These are phyloP conservation scores for Canis aureus DNA, from an alignment of 2,113 vertebrate species.

Conservation along the genomic window DNA sequence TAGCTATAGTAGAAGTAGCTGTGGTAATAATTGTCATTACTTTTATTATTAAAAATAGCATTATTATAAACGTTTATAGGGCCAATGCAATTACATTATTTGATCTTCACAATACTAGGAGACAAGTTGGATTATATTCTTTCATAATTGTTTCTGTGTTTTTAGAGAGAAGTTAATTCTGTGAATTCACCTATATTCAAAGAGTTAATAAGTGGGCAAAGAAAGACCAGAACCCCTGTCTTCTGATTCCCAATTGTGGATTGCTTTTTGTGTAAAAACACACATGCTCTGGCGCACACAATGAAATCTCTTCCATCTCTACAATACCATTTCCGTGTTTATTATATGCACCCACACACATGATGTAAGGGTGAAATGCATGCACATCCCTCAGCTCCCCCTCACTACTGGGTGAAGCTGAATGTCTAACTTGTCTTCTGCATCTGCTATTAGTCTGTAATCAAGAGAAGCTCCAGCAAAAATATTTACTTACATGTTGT, in stretches of 20 bases:
- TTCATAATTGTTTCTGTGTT: background rate
- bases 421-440: background rate
- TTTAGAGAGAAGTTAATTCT: background rate
- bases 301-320: background rate
- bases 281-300: background rate
- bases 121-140: background rate
- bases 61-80: background rate
- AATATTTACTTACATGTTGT: background rate
- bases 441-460: background rate
- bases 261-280: background rate
- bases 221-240: background rate
- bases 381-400: background rate
- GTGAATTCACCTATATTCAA: background rate
- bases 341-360: too few species aligned
- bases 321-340: background rate
- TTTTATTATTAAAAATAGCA: constrained; percentile 18
- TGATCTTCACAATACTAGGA: constrained; percentile 3
- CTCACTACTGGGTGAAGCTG: background rate
- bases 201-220: background rate
- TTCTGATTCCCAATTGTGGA: background rate
- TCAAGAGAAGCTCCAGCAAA: background rate
- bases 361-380: fast-evolving
- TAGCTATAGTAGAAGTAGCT: background rate
- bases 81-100: background rate
- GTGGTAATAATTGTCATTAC: background rate